Evolutionary conservation across 2,888 invertebrate species (phyloP).

Genomic region (Lasioglossum malachurum): DNA sequence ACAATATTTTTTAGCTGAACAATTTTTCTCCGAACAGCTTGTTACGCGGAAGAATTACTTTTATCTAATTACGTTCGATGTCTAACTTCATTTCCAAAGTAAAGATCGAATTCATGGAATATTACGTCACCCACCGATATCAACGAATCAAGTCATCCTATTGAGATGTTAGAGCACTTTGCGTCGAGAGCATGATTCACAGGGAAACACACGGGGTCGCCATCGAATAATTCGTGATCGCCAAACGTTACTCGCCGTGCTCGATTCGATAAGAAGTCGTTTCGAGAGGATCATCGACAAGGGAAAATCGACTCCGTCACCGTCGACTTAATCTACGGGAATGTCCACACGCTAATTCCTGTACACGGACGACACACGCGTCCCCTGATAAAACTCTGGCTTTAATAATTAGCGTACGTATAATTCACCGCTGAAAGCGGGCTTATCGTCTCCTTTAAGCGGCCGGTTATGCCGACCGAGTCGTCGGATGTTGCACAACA

Average conservation of each 20-base stretch:
- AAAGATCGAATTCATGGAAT: neutral
- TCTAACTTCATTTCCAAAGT: neutral
- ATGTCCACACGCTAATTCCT: conserved; percentile 21
- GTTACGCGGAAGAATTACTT: neutral
- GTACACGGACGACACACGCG: conserved; percentile 31
- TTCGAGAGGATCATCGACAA: neutral
- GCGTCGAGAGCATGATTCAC: neutral
- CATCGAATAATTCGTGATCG: conserved; percentile 1
- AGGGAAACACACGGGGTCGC: neutral
- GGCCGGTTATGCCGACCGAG: conserved; percentile 3
- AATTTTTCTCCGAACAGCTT: neutral
- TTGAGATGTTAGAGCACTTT: neutral
- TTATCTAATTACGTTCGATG: no score
- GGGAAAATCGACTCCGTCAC: conserved; percentile 2
- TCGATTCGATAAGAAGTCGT: neutral
- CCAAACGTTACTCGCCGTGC: neutral
- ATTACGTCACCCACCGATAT: neutral
- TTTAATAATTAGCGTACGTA: conserved; percentile 58
- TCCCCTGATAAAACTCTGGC: conserved; percentile 49
- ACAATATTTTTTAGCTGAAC: neutral
- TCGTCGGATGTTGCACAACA: neutral
- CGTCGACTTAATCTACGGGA: conserved; percentile 30
- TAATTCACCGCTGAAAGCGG: conserved; percentile 40
- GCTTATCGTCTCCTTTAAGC: conserved; percentile 25
- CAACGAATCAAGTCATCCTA: conserved; percentile 19